Evolutionary conservation across 1,140 invertebrate genomes (phyloP), one percentile per base, ranked within the genome.

Genomic region (Platyura marginata): DNA sequence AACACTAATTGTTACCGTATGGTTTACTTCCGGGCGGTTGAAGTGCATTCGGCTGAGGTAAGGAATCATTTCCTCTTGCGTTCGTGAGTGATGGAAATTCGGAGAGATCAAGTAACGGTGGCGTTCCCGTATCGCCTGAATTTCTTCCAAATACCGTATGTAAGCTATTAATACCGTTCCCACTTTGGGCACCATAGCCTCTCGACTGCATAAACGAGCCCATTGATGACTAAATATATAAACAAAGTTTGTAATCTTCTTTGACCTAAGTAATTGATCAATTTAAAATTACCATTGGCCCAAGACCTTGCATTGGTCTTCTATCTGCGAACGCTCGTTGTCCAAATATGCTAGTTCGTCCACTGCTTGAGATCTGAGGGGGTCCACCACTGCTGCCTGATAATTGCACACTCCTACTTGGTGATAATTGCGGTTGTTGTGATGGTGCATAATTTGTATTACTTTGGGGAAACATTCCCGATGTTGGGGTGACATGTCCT

Each of bases 1-100:
- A 38, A 39, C 18, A 35, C 23, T 16, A 36, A 34, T 40, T 21
- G 33, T 65, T 57, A 84, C 81, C 81, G 70, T 89, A 89, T 62
- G 84, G 82, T 70, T 87, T 84, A 64, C 81, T 82, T 53, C 81
- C 81, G 44, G 82, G 82, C 65, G 83, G 80, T 44, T 82, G 82
- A 69, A 79, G 75, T 46, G 76, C 71, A 65, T 72, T 79, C 51
- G 77, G 73, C 61, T 74, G 82, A 61, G 77, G 81, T 71, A 76
- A 78, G 62, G 52, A 68, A 50, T 61, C 69, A 35, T 67, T 65
- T 49, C 65, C 73, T 39, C 74, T 73, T 59, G 81, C 72, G 61
- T 80, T 81, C 50, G 84, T 89, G 55, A 91, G 68, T 46, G 85
- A 89, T 47, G 87, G 87, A 64, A 91, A 91, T 64, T 90, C 86